Percentiles rank a stretch among this genome's conserved stretches.
Conservation (phyloP, 2,113 vertebrate species). For the Psammodynastes pulverulentus region DNA sequence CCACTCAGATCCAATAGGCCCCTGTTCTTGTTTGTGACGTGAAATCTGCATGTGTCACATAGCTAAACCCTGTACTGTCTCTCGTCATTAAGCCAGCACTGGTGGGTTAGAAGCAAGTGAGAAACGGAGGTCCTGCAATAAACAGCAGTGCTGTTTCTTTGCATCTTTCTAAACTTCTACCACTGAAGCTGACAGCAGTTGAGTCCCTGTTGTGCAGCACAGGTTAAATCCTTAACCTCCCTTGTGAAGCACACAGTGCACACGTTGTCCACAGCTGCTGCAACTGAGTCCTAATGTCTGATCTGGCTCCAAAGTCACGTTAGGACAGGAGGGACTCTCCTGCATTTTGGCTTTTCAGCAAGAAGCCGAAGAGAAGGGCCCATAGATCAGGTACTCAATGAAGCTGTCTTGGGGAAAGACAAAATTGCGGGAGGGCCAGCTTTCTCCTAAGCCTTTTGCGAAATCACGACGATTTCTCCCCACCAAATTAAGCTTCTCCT, state of each 20-base stretch:
- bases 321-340: not conserved
- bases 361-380: not conserved
- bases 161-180: not conserved
- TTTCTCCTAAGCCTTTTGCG: not conserved
- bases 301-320: conserved; percentile 7
- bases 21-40: not conserved
- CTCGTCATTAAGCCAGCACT: not conserved
- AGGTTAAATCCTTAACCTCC: not conserved
- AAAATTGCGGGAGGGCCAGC: not conserved
- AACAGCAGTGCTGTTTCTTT: not conserved
- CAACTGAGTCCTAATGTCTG: not conserved
- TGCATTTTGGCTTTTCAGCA: not conserved
- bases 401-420: not conserved
- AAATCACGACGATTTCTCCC: not conserved
- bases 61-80: not conserved
- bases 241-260: not conserved
- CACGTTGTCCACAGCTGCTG: not conserved
- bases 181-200: not conserved
- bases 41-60: not conserved
- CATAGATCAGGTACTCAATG: not conserved
- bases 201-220: not conserved
- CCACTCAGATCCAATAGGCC: not conserved
- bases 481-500: conserved; percentile 2
- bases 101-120: not conserved
- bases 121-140: not conserved